Conservation (phyloP, 2,113 vertebrate genomes). For the Pollachius pollachius region DNA sequence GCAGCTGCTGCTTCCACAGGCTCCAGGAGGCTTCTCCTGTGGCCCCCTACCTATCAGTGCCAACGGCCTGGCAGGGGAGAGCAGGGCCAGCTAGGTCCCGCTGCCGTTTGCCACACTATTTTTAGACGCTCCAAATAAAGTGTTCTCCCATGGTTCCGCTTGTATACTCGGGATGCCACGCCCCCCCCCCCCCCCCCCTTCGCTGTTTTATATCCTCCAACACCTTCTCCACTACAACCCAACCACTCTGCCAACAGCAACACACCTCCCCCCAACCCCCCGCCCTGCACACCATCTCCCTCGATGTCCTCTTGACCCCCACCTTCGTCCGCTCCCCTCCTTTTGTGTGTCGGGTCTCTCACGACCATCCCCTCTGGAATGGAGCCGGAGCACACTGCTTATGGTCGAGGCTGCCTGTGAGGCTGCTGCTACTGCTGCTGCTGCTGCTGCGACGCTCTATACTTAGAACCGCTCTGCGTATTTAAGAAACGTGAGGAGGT, state of each 20-base stretch:
- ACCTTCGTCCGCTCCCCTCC: neutral
- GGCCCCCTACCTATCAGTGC: constrained; percentile 88
- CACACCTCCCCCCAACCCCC: too few relatives aligned
- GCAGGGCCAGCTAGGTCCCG: constrained; percentile 53
- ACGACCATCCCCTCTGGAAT: constrained; percentile 66
- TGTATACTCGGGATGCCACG: constrained; percentile 55
- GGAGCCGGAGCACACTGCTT: constrained; percentile 75
- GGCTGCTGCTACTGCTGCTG: constrained; percentile 49
- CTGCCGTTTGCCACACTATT: constrained; percentile 83
- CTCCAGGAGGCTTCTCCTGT: constrained; percentile 83
- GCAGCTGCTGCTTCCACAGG: constrained; percentile 82
- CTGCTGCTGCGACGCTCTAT: constrained; percentile 79
- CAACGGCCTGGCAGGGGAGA: constrained; percentile 71
- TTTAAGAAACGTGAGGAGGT: constrained; percentile 26
- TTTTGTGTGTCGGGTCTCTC: constrained; percentile 13
- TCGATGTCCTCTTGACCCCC: constrained; percentile 58
- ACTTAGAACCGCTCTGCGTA: constrained; percentile 78
- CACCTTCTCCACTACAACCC: constrained; percentile 45
- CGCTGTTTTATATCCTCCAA: constrained; percentile 57
- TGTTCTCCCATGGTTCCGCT: constrained; percentile 72
- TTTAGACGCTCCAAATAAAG: constrained; percentile 96
- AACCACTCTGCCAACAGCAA: constrained; percentile 16
- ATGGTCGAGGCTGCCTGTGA: constrained; percentile 62
- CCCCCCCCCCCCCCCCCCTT: constrained; percentile 23
- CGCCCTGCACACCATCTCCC: constrained; percentile 40